A percentile compares a stretch with the other conserved stretches of the same genome.
Conservation (phyloP, 2,888 invertebrate species). For the Timandra comae region DNA sequence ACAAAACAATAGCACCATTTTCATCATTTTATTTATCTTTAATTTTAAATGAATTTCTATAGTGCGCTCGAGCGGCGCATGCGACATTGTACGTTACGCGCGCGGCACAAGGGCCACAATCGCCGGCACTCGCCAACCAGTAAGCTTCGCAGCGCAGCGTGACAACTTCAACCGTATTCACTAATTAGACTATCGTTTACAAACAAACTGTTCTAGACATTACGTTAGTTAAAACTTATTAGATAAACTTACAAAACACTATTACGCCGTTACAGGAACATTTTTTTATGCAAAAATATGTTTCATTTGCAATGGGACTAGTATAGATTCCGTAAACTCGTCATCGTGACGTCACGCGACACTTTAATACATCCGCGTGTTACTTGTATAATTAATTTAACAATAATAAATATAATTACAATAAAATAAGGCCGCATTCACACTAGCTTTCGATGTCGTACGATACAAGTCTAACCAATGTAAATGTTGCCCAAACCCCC, state of each 20-base stretch:
- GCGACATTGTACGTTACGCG: conserved; percentile 6
- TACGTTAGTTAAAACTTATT: conserved; percentile 55
- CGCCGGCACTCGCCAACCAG: conserved; percentile 10
- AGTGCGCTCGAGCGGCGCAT: conserved; percentile 22
- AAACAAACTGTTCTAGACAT: conserved; percentile 39
- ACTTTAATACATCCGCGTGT: conserved; percentile 42
- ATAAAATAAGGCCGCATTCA: conserved; percentile 63
- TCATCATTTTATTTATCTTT: conserved; percentile 30
- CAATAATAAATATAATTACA: conserved; percentile 38
- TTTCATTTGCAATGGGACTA: conserved; percentile 74
- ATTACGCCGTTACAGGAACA: conserved; percentile 74
- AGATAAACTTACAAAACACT: conserved; percentile 57
- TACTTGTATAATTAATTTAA: conserved; percentile 31
- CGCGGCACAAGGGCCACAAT: conserved; percentile 1
- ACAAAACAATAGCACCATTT: conserved; percentile 72
- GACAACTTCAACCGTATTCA: conserved; percentile 25
- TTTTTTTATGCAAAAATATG: conserved; percentile 66
- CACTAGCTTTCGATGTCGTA: conserved; percentile 65
- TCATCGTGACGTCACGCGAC: conserved; percentile 37
- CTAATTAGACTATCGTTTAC: conserved; percentile 29
- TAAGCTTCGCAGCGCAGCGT: conserved; percentile 37
- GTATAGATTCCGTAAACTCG: conserved; percentile 55
- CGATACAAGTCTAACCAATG: conserved; percentile 57
- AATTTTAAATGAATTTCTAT: conserved; percentile 42
- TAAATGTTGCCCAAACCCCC: conserved; percentile 59